Evolutionary conservation across 2,113 vertebrate genomes (phyloP), one percentile per base, ranked within the genome.

Genomic region (Apteryx owenii): DNA sequence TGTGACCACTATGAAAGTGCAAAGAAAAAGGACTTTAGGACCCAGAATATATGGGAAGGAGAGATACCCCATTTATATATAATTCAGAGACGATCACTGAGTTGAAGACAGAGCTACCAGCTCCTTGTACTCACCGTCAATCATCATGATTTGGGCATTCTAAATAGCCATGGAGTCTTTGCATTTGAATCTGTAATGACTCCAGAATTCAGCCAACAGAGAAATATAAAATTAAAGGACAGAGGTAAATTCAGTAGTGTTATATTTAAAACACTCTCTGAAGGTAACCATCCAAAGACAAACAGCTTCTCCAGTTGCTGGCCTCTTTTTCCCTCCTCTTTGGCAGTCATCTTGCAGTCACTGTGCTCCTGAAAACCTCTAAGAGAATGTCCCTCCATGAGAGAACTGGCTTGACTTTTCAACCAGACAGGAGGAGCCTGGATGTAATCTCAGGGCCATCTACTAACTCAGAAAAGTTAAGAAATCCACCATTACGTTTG

Each of bases 21-120:
- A 89, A 82, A 84, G 56, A 42, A 48, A 73, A 92, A 69, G 81
- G 51, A 71, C 60, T 94, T 94, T 38, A 86, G 61, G 69, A 84
- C 68, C 85, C 12, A 69, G 65, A 88, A 97, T 79, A 89, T 95
- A 97, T 92, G 83, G 69, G 53, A 84, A 90, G 73, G 53, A 94
- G 68, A 84, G 22, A 58, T 29, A 54, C 12, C 61, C 65, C 51
- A 14, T 72, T 66, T 69, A 84, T 84, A 42, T 78, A 38, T 64
- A 90, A 81, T 84, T 87, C 89, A 89, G 85, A 92, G 85, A 33
- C 23, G 31, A 92, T 95, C 73, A 92, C 93, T 73, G 36, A 29
- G 90, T 81, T 77, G 38, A 92, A 50, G 56, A 73, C 10, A 33
- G 51, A 96, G 44, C 56, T 84, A 87, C 18, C 58, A 77, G 66